phyloP scores from a whole-genome alignment of 2,888 invertebrate species.

The Platycheirus rosarum region DNA sequence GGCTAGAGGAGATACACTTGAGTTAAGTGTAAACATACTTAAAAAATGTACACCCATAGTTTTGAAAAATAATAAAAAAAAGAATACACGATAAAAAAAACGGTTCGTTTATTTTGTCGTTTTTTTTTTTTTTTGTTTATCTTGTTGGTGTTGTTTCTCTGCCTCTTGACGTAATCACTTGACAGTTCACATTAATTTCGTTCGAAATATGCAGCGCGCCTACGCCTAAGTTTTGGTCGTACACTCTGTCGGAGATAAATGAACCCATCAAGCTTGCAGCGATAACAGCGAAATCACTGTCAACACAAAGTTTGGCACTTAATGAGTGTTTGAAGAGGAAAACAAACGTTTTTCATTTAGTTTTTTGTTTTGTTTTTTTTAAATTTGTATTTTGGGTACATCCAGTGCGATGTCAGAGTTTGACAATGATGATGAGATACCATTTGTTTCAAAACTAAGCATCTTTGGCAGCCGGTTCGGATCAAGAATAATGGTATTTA shows the following conservation, averaged over 20 bases:
- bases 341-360: constrained; percentile 44
- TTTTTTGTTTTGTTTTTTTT: constrained; percentile 18
- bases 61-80: not conserved
- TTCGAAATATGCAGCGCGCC: constrained; percentile 47
- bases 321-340: constrained; percentile 58
- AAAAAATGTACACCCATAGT: constrained; percentile 23
- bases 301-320: constrained; percentile 69
- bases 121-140: constrained; percentile 17
- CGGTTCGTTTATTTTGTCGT: constrained; percentile 47
- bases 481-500: no score
- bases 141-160: no score
- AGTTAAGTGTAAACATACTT: constrained; percentile 65
- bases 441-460: not conserved
- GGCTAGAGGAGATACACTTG: constrained; percentile 57
- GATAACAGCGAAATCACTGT: constrained; percentile 62
- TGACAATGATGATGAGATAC: constrained; percentile 24
- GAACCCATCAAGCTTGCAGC: constrained; percentile 45
- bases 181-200: constrained; percentile 69
- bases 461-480: constrained; percentile 37
- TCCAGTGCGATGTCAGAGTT: constrained; percentile 51
- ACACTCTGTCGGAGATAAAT: constrained; percentile 53
- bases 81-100: constrained; percentile 24
- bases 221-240: not conserved
- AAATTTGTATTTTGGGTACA: constrained; percentile 21
- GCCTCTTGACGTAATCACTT: constrained; percentile 65